phyloP scores from a whole-genome alignment of 2,113 vertebrate species.

The Rana temporaria region DNA sequence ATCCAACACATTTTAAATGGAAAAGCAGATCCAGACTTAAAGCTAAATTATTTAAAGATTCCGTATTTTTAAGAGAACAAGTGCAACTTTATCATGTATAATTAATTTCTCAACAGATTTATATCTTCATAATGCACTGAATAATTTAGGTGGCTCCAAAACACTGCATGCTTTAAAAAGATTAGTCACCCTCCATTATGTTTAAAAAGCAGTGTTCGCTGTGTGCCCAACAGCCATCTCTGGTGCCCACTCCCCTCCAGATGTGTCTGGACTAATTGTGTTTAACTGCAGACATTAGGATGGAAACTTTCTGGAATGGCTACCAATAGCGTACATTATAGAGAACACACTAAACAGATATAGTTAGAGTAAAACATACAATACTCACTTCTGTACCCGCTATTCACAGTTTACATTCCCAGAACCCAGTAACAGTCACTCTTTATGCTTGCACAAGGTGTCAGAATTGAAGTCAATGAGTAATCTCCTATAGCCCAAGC shows the following conservation, averaged over 20 bases:
- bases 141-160: slow-evolving; percentile 48
- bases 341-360: too few relatives aligned
- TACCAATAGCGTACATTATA: background rate
- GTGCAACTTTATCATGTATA: slow-evolving; percentile 34
- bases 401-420: too few relatives aligned
- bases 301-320: background rate
- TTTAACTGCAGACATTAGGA: background rate
- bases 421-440: too few relatives aligned
- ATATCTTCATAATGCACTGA: slow-evolving; percentile 35
- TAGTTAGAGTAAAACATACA: too few relatives aligned
- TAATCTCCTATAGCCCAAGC: too few relatives aligned
- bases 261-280: slow-evolving; percentile 15
- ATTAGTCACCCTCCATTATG: slow-evolving; percentile 22
- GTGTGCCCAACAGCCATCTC: background rate
- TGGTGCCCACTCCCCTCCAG: background rate
- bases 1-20: background rate
- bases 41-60: slow-evolving; percentile 39
- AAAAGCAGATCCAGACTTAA: slow-evolving; percentile 19
- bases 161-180: slow-evolving; percentile 12
- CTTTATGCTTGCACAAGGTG: too few relatives aligned
- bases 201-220: background rate
- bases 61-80: slow-evolving; percentile 29
- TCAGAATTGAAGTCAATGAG: too few relatives aligned
- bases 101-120: slow-evolving; percentile 40
- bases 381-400: too few relatives aligned